Percentiles rank a stretch among this genome's conserved stretches.
phyloP scores from a whole-genome alignment of 30 jellyfish, hydroid and myxozoan genomes.

The Nemopilema nomurai region DNA sequence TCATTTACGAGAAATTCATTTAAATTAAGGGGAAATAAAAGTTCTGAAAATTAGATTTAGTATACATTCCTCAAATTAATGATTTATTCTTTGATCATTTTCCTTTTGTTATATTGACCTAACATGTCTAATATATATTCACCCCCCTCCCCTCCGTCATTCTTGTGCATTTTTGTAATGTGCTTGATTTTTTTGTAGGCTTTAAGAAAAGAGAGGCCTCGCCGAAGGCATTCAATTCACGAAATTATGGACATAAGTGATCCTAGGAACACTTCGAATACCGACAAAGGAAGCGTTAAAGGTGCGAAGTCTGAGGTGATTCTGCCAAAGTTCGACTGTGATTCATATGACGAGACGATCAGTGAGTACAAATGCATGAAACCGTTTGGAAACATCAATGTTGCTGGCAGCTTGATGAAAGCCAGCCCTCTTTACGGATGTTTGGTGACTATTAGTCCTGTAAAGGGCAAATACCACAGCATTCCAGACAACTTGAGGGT shows the following conservation, averaged over 20 bases:
- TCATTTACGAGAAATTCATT: too few species aligned
- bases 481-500: conserved; percentile 80
- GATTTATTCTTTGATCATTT: too few species aligned
- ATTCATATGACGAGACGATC: not conserved
- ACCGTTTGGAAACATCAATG: conserved; percentile 38
- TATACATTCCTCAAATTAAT: too few species aligned
- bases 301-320: conserved; percentile 10
- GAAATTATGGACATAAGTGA: conserved; percentile 19
- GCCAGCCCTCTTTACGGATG: conserved; percentile 62
- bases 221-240: conserved; percentile 53
- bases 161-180: too few species aligned
- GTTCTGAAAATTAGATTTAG: too few species aligned
- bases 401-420: conserved; percentile 43
- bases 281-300: not conserved
- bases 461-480: not conserved
- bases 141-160: too few species aligned
- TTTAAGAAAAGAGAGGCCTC: not conserved
- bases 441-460: conserved; percentile 35
- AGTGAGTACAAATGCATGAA: not conserved
- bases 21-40: too few species aligned
- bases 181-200: not conserved
- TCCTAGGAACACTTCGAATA: not conserved
- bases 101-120: too few species aligned
- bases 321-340: not conserved
- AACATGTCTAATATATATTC: too few species aligned